Evolutionary conservation across 2,113 vertebrate genomes (phyloP).

Genomic region (Crotalus helleri): DNA sequence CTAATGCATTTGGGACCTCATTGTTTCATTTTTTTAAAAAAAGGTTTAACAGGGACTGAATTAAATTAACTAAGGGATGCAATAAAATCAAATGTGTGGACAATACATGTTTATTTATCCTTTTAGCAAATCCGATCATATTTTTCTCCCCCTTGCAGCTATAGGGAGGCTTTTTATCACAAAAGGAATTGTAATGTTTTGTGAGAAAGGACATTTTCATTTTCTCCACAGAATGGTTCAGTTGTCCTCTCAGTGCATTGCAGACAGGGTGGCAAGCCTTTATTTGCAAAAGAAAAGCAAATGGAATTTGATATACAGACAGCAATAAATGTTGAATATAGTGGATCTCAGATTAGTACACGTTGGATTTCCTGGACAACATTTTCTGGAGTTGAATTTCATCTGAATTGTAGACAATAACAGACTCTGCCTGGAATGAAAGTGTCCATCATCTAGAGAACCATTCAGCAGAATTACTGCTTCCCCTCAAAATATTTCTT

Average conservation of each 20-base stretch:
- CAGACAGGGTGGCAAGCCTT: neutral
- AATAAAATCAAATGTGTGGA: neutral
- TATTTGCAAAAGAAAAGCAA: neutral
- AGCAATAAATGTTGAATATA: neutral
- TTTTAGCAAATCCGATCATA: neutral
- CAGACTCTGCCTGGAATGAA: neutral
- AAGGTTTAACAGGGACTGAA: neutral
- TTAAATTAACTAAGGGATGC: neutral
- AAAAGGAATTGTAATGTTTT: neutral
- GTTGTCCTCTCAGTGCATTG: neutral
- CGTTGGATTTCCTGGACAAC: neutral
- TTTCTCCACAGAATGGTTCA: neutral
- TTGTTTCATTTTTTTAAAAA: neutral
- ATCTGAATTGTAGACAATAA: neutral
- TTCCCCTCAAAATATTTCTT: neutral
- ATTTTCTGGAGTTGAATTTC: neutral
- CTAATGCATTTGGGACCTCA: neutral
- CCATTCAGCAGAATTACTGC: neutral
- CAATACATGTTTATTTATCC: constrained; percentile 13
- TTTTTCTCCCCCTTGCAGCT: neutral
- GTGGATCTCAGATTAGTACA: neutral
- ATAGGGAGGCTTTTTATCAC: neutral
- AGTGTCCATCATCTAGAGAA: neutral
- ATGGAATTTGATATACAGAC: neutral
- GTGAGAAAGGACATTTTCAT: neutral